Conservation (phyloP, 1,140 invertebrate species). For the Mactra quadrangularis region DNA sequence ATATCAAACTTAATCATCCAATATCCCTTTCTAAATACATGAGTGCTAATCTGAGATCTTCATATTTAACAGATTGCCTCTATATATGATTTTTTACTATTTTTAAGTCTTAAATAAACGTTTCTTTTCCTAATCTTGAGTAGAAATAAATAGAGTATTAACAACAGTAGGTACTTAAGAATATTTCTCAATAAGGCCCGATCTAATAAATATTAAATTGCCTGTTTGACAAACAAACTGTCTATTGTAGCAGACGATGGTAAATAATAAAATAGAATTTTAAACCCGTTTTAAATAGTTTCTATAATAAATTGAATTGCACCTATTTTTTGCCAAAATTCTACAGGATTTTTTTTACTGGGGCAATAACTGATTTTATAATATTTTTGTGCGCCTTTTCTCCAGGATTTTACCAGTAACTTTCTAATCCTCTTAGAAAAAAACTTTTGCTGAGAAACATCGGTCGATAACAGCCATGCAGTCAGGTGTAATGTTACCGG, state of each 20-base stretch:
- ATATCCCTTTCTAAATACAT: slow-evolving; percentile 14
- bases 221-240: slow-evolving; percentile 31
- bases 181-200: slow-evolving; percentile 13
- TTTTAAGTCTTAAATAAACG: slow-evolving; percentile 59
- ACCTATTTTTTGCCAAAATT: too few relatives aligned
- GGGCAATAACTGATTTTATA: slow-evolving; percentile 33
- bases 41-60: slow-evolving; percentile 31
- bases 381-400: slow-evolving; percentile 18
- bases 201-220: slow-evolving; percentile 53
- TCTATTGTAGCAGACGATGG: slow-evolving; percentile 38
- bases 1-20: slow-evolving; percentile 50
- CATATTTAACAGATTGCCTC: slow-evolving; percentile 49
- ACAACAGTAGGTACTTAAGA: neutral
- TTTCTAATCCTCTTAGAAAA: slow-evolving; percentile 38
- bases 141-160: slow-evolving; percentile 55
- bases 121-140: slow-evolving; percentile 53
- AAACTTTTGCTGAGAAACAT: slow-evolving; percentile 23
- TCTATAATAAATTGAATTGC: too few relatives aligned
- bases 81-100: slow-evolving; percentile 52
- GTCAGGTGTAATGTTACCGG: slow-evolving; percentile 8
- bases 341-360: slow-evolving; percentile 23
- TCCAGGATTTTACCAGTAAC: neutral
- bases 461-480: slow-evolving; percentile 53
- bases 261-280: slow-evolving; percentile 43
- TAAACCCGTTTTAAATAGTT: slow-evolving; percentile 46